phyloP scores from a whole-genome alignment of 2,888 invertebrate genomes.

The Odontocolon sp. region DNA sequence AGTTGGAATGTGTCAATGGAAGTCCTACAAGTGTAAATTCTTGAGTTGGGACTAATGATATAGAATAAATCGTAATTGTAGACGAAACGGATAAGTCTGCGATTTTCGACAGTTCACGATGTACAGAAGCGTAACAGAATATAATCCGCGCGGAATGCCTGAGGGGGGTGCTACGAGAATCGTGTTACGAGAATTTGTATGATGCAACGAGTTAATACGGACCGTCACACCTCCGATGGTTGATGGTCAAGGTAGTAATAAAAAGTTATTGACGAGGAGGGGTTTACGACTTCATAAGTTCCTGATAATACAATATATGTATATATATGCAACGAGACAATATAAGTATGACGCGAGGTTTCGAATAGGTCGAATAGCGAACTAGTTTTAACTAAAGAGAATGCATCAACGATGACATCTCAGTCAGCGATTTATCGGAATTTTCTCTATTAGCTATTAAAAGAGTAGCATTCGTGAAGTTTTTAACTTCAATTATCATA shows the following conservation, averaged over 20 bases:
- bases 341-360: too few species aligned
- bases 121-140: not conserved
- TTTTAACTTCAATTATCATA: too few species aligned
- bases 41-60: too few species aligned
- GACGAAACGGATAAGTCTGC: conserved; percentile 14
- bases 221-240: conserved; percentile 36
- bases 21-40: too few species aligned
- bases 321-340: too few species aligned
- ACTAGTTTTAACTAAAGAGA: too few species aligned
- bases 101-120: not conserved
- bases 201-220: conserved; percentile 58
- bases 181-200: conserved; percentile 60
- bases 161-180: conserved; percentile 7
- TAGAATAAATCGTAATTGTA: not conserved
- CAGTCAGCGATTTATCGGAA: too few species aligned
- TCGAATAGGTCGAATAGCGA: too few species aligned
- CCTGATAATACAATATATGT: not conserved
- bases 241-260: conserved; percentile 4
- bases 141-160: conserved; percentile 15
- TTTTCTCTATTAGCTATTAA: too few species aligned
- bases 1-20: conserved; percentile 17
- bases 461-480: too few species aligned
- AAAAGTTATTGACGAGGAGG: not conserved
- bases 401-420: too few species aligned
- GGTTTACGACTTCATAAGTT: not conserved